Base-by-base conservation (phyloP, 2,113 vertebrate genomes). In the Lipophrys pholis region DNA sequence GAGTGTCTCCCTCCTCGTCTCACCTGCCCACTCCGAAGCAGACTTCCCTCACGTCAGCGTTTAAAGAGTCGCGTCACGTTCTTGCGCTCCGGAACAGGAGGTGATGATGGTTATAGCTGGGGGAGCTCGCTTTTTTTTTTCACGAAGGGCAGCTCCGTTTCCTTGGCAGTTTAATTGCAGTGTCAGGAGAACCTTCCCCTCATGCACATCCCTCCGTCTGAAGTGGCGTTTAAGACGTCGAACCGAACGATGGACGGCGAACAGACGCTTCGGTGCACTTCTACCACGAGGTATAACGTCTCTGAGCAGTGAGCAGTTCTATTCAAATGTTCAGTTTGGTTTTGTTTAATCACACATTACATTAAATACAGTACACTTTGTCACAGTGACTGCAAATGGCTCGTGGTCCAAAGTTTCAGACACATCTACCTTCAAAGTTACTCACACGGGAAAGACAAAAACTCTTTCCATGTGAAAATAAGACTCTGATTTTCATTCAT, bases 1-100 rank as follows among this genome's bases (percentile, higher is more conserved):
- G 2, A 30, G 21, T 30, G 21, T 30, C 16, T 56, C 38, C 43
- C 11, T 48, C 1, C 6, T 8, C n/a, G 2, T 17, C 36, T 65
- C 52, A 50, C 40, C 42, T 11, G 49, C 48, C 42, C 8, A 0
- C 46, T 42, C n/a, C 5, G 52, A 38, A 14, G 52, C 42, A 8
- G 11, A 15, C 42, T 5, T 9, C 11, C 40, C n/a, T 48, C 64
- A 3, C 17, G 8, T 52, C 16, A 21, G 30, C 21, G 16, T n/a
- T 55, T 51, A 35, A 45, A 61, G 57, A 59, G 30, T 85, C 61
- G n/a, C 8, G 38, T 42, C 21, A 40, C 14, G 12, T 30, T 50
- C 11, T 61, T 1, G 30, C 15, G 49, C 51, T 52, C 42, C 12
- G 46, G 17, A 78, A 46, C 78, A 54, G 56, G 7, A 84, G 17